Percentiles rank a stretch among this genome's conserved stretches.
These are phyloP conservation scores for Polyommatus icarus DNA, from an alignment of 2,888 invertebrate genomes.

Conservation along the genomic window DNA sequence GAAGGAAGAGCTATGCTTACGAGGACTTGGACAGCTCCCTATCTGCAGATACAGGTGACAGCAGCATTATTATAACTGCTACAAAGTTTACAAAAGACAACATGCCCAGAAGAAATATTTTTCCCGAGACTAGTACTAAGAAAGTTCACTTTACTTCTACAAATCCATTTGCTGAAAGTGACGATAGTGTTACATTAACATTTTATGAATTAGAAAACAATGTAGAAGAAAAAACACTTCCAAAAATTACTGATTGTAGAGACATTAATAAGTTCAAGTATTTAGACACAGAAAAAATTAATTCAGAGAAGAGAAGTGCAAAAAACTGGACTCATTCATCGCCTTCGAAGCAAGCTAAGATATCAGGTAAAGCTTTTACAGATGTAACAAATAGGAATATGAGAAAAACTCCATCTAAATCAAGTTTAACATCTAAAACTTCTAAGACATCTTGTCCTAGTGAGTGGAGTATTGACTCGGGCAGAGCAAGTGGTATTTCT, in stretches of 20 bases:
- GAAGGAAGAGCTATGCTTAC: slow-evolving; percentile 66
- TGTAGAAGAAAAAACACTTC: slow-evolving; percentile 53
- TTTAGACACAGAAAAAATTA: slow-evolving; percentile 61
- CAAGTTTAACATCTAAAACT: slow-evolving; percentile 62
- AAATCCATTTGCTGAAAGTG: slow-evolving; percentile 74
- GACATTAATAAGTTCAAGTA: slow-evolving; percentile 74
- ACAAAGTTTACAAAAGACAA: slow-evolving; percentile 70
- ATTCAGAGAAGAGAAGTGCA: slow-evolving; percentile 63
- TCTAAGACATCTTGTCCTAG: slow-evolving; percentile 59
- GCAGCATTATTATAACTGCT: slow-evolving; percentile 77
- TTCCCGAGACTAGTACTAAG: slow-evolving; percentile 62
- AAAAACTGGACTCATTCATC: slow-evolving; percentile 64
- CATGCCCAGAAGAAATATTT: slow-evolving; percentile 70
- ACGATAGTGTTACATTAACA: slow-evolving; percentile 73
- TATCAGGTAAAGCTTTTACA: slow-evolving; percentile 54
- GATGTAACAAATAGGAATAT: slow-evolving; percentile 63
- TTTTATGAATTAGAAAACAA: slow-evolving; percentile 71
- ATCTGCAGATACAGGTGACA: slow-evolving; percentile 80
- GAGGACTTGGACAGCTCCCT: slow-evolving; percentile 81
- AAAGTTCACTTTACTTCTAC: slow-evolving; percentile 72
- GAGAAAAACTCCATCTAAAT: slow-evolving; percentile 69
- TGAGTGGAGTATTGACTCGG: slow-evolving; percentile 60
- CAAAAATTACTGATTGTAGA: slow-evolving; percentile 49
- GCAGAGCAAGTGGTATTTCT: slow-evolving; percentile 54
- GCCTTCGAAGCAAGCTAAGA: slow-evolving; percentile 68